Evolutionary conservation across 2,113 vertebrate species (phyloP).

Genomic region (Rissa tridactyla): DNA sequence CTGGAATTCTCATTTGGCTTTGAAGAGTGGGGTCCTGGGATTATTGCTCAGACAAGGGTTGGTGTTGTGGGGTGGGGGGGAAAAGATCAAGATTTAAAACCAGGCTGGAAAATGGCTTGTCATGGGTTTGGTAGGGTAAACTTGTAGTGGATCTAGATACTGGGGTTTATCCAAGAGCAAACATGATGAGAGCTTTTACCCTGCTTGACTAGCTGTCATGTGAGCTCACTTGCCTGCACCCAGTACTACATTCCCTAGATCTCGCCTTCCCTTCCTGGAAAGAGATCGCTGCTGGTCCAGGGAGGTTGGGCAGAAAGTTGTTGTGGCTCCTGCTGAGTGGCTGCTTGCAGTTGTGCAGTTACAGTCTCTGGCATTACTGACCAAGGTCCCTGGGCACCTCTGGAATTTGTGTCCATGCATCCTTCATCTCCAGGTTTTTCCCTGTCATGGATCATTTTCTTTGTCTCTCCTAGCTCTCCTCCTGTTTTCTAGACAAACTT

Average conservation of each 20-base stretch:
- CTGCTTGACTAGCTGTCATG: background rate
- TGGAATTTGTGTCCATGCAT: background rate
- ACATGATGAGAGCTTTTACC: background rate
- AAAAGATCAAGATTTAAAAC: background rate
- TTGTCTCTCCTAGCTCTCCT: background rate
- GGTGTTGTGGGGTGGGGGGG: background rate
- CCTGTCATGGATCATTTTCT: background rate
- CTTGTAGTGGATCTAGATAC: background rate
- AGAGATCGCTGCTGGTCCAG: background rate
- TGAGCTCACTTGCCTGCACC: background rate
- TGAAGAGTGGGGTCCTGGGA: background rate
- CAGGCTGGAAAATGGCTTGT: background rate
- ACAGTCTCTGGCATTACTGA: background rate
- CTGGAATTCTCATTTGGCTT: background rate
- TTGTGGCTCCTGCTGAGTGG: background rate
- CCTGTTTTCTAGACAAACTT: background rate
- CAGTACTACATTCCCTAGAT: background rate
- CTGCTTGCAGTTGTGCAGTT: background rate
- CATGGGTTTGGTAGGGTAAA: background rate
- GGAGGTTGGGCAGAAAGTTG: background rate
- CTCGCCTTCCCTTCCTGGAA: background rate
- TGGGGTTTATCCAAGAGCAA: background rate
- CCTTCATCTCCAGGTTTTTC: background rate
- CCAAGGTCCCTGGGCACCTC: no score
- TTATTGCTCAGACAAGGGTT: background rate